Base-by-base conservation (phyloP, 2,113 vertebrate species). In the Tetrax tetrax region DNA sequence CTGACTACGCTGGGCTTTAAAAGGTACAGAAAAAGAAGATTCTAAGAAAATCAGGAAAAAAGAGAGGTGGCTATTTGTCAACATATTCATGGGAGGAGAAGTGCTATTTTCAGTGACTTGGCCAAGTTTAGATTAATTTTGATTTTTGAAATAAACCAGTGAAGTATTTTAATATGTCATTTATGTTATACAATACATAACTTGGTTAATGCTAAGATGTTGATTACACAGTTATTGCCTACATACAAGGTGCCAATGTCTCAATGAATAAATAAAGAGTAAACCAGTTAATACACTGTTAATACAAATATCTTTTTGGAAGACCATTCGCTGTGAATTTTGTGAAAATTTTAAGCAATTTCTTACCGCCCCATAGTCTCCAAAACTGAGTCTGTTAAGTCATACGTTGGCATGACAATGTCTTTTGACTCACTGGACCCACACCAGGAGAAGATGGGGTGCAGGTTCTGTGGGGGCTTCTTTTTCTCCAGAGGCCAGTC, bases 401-500 rank as follows among this genome's bases (percentile, higher is more conserved):
- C 99, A 4, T 99, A 99, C 9, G 99, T 99, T 51, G 99, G 99
- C 99, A 99, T 99, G 88, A 99, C 99, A 3, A 99, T 99, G 83
- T 99, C 99, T 95, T 97, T 98, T 61, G 99, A 99, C 31, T 99
- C 99, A 43, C 96, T 98, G 50, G 99, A 99, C 63, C 99, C 99
- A 92, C 99, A 99, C 99, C 99, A 99, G 3, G 99, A 99, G 96
- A 99, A 99, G 96, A 99, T 99, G 0, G 99, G 99, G 82, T 99
- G 99, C 82, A 99, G 95, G 25, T 97, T 98, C 66, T 99, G 97
- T 4, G 91, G 56, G 54, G 98, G 83, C 89, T 98, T 98, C 95
- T 97, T 99, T 93, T 99, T 99, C 95, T 99, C 99, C 96, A 99
- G 95, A n/a, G 99, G 99, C 99, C 99, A 99, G 92, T 99, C 99